These are phyloP conservation scores for Anguilla obscura DNA, from an alignment of 2,797 vertebrate species.

Conservation along the genomic window DNA sequence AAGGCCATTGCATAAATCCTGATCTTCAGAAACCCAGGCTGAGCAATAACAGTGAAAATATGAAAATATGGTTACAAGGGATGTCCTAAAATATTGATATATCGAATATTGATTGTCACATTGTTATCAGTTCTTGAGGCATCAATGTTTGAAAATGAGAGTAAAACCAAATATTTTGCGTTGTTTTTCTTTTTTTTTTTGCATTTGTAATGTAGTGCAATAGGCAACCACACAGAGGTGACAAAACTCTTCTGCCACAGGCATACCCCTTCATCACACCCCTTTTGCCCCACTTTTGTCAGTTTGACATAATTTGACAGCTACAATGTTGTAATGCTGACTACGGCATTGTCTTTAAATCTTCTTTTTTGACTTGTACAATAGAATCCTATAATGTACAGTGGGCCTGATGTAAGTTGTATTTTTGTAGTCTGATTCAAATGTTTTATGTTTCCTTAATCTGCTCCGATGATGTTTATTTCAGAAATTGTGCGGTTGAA, in stretches of 20 bases:
- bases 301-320: too few species aligned
- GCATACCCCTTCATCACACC: too few species aligned
- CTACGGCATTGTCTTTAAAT: too few species aligned
- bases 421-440: not conserved
- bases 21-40: constrained; percentile 43
- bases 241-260: too few species aligned
- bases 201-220: not conserved
- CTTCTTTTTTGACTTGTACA: too few species aligned
- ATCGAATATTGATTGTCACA: not conserved
- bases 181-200: not conserved
- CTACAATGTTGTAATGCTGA: too few species aligned
- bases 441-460: too few species aligned
- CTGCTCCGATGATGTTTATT: too few species aligned
- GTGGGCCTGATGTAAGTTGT: not conserved
- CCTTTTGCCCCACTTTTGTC: too few species aligned
- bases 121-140: not conserved
- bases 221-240: not conserved
- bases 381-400: too few species aligned
- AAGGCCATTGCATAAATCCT: constrained; percentile 47
- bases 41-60: not conserved
- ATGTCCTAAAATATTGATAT: not conserved
- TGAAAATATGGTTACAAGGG: not conserved
- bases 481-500: too few species aligned
- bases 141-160: not conserved
- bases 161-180: too few species aligned